phyloP scores from a whole-genome alignment of 2,797 vertebrate genomes.

The Taenioides sp. region DNA sequence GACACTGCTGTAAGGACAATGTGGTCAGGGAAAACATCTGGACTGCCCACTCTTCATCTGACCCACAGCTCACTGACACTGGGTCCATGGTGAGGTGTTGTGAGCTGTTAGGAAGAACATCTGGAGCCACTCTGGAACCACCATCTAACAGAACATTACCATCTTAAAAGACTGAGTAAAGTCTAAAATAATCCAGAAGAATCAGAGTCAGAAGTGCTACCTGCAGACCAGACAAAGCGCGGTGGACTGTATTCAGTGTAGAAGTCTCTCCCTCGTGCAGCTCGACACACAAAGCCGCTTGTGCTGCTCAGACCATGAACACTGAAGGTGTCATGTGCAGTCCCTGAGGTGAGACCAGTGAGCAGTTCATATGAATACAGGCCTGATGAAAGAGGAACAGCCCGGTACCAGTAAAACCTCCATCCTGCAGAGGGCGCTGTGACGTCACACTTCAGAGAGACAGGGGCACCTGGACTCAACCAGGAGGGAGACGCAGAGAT shows the following conservation, averaged over 20 bases:
- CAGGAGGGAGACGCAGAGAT: background rate
- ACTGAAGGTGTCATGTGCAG: background rate
- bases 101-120: background rate
- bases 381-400: conserved; percentile 4
- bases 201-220: background rate
- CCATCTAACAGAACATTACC: background rate
- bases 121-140: background rate
- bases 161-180: background rate
- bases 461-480: background rate
- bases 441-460: background rate
- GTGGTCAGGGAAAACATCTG: background rate
- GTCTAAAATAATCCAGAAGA: background rate
- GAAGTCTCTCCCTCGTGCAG: background rate
- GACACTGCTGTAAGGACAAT: background rate
- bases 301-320: background rate
- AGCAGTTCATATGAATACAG: background rate
- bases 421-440: conserved; percentile 1
- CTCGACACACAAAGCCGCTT: background rate
- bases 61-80: background rate
- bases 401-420: conserved; percentile 5
- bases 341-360: background rate
- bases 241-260: conserved; percentile 4
- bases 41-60: background rate
- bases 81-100: background rate
- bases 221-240: background rate